These are phyloP conservation scores for Metellina segmentata DNA, from an alignment of 2,888 invertebrate genomes.

Conservation along the genomic window DNA sequence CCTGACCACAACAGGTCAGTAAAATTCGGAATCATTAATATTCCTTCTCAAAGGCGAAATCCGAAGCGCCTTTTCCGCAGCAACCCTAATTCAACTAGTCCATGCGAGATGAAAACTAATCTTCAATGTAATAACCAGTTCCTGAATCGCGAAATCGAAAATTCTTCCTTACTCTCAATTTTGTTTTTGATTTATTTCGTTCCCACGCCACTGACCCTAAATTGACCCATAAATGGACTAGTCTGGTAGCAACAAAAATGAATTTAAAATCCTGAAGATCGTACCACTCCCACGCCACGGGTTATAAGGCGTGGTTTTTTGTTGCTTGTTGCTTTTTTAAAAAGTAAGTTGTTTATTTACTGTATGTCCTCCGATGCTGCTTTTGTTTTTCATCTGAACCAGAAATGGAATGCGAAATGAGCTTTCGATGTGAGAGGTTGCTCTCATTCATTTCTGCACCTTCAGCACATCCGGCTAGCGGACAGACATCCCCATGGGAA, in stretches of 20 bases:
- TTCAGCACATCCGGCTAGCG: background rate
- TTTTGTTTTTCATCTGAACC: too few relatives aligned
- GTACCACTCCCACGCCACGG: slow-evolving; percentile 73
- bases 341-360: background rate
- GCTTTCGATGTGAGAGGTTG: background rate
- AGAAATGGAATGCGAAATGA: too few relatives aligned
- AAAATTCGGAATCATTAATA: background rate
- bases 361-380: too few relatives aligned
- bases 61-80: slow-evolving; percentile 6
- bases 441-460: slow-evolving; percentile 31
- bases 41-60: background rate
- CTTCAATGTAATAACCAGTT: slow-evolving; percentile 67
- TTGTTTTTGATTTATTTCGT: slow-evolving; percentile 36
- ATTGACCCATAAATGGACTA: slow-evolving; percentile 74
- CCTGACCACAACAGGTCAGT: slow-evolving; percentile 29
- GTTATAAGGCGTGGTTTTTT: slow-evolving; percentile 71
- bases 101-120: slow-evolving; percentile 8
- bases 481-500: too few relatives aligned
- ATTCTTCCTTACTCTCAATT: slow-evolving; percentile 59
- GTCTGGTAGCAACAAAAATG: slow-evolving; percentile 67
- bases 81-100: slow-evolving; percentile 47
- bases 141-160: slow-evolving; percentile 53
- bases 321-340: slow-evolving; percentile 15
- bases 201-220: slow-evolving; percentile 74
- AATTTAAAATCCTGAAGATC: slow-evolving; percentile 62